Evolutionary conservation across 2,797 vertebrate genomes (phyloP), one percentile per base, ranked within the genome.

Genomic region (Chaenodraco wilsoni): DNA sequence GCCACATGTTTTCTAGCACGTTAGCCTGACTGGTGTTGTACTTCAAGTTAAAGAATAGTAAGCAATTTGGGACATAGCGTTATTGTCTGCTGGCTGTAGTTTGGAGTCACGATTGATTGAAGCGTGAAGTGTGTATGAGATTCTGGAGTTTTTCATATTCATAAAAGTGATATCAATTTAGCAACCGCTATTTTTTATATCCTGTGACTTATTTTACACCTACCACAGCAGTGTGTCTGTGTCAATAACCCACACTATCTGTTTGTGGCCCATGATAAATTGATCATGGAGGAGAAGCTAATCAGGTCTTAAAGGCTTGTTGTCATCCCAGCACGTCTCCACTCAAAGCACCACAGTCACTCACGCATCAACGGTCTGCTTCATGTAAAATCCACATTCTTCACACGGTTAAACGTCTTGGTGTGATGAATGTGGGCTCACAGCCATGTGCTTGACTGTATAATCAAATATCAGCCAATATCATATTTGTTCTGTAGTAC

Each of bases 351-450:
- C 1, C 50, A 3, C 31, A 16, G 61, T 4, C 21, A 44, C 41
- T 43, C 48, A 19, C 43, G 59, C 12, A 21, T 58, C 41, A 51
- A 5, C 17, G 17, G 45, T 50, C 62, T 5, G 31, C 37, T 31
- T 21, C 49, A 9, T 73, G 62, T 71, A 40, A 69, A 74, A 78
- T 79, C 66, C 23, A 3, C 33, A 40, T 74, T 78, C 40, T 65
- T 69, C 69, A 56, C 63, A 41, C 13, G 7, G 6, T 31, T 40
- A 10, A 43, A 16, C 14, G 33, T 15, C 33, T 19, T 13, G 43
- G 50, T 37, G 41, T 37, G 61, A 69, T 60, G 54, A 51, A 55
- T 57, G 45, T 15, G 52, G 46, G 45, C 40, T 49, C 37, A 9
- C 59, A 17, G 46, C 69, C 33, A 5, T 16, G 15, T 64, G 60